Conservation (phyloP, 2,113 vertebrate genomes). For the Sylvia atricapilla region DNA sequence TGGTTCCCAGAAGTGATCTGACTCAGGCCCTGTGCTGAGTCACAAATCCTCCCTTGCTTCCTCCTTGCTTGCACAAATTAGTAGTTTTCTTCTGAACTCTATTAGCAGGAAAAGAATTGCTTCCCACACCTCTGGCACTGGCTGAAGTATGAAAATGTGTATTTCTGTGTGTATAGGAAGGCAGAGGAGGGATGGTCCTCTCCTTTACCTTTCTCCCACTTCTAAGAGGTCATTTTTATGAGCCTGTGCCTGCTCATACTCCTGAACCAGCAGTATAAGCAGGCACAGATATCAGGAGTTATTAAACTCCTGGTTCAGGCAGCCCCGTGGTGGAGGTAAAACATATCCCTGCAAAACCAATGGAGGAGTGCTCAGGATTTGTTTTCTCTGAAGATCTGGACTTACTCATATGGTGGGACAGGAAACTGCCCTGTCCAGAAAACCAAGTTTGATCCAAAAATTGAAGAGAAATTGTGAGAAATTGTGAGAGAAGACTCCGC, state of each 20-base stretch:
- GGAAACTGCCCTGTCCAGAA: neutral
- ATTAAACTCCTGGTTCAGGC: neutral
- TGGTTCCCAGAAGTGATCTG: slow-evolving; percentile 23
- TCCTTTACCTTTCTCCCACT: neutral
- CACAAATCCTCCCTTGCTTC: slow-evolving; percentile 27
- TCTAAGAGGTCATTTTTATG: neutral
- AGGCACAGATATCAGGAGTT: too few relatives aligned
- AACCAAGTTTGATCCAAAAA: neutral
- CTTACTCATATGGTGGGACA: neutral
- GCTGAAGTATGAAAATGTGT: neutral
- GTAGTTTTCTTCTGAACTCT: neutral
- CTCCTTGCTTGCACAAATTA: neutral
- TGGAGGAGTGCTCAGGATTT: neutral
- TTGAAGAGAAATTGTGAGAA: neutral
- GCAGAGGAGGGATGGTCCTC: neutral
- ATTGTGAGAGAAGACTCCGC: neutral
- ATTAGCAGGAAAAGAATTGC: slow-evolving; percentile 20
- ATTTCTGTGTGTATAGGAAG: neutral
- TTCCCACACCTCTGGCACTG: neutral
- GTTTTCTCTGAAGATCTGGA: neutral
- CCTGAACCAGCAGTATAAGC: too few relatives aligned
- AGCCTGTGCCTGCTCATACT: neutral
- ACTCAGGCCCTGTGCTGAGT: slow-evolving; percentile 39
- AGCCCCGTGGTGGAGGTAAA: rapidly evolving
- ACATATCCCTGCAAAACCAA: neutral